Conservation (phyloP, 2,113 vertebrate genomes). For the Tylochromis polylepis region DNA sequence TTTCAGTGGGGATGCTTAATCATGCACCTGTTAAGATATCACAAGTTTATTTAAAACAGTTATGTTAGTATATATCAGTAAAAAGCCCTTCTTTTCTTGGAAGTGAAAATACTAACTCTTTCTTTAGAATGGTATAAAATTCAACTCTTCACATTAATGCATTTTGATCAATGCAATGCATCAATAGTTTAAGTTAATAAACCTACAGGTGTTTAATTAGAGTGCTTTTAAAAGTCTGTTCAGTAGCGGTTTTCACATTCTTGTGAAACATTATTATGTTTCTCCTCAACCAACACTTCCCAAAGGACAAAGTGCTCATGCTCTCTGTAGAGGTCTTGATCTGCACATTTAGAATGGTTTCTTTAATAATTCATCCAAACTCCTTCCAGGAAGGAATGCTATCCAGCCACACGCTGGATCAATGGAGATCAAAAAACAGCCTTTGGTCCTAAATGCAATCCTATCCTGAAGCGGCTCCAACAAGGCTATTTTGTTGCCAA, state of each 20-base stretch:
- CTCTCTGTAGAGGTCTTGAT: conserved; percentile 24
- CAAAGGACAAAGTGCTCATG: conserved; percentile 29
- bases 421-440: conserved; percentile 69
- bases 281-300: neutral
- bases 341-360: conserved; percentile 52
- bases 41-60: neutral
- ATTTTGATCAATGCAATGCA: neutral
- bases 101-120: neutral
- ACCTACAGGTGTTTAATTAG: neutral
- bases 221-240: neutral
- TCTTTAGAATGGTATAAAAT: neutral
- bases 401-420: conserved; percentile 54
- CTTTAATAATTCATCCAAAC: conserved; percentile 68
- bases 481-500: conserved; percentile 52
- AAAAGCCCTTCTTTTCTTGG: neutral
- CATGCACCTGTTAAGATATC: neutral
- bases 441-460: conserved; percentile 60
- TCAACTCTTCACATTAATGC: neutral
- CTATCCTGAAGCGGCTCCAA: conserved; percentile 27
- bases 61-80: neutral
- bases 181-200: neutral
- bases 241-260: neutral
- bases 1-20: neutral
- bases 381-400: conserved; percentile 57
- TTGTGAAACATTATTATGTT: neutral